Evolutionary conservation across 2,797 vertebrate species (phyloP), one percentile per base, ranked within the genome.

Genomic region (Chiroxiphia lanceolata): DNA sequence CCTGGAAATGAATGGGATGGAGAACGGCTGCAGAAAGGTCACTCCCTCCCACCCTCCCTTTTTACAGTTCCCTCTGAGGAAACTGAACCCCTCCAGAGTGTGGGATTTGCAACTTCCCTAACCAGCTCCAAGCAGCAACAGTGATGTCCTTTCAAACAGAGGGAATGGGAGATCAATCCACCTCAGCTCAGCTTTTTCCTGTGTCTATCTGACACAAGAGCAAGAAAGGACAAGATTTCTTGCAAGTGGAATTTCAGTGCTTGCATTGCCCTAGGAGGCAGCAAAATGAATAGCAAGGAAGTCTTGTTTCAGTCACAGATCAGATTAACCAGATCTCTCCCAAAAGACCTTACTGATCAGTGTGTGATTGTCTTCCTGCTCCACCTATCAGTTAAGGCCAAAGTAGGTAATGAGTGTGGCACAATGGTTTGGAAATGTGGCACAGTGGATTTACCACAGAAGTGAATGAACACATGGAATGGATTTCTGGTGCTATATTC

Each of bases 351-450:
- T 61, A 71, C 50, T 1, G 6, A 40, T 65, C 25, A 68, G 38
- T 15, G 38, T 44, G 56, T 56, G 61, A 89, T 78, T 91, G 54
- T 92, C 91, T 75, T 94, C 89, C 89, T 91, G 89, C n/a, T 86
- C 53, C 82, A 87, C 33, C 65, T 89, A 65, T 69, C 47, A 89
- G 42, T 75, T 96, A 97, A 96, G 83, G 93, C 84, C 4, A 2
- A 93, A 75, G 61, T 54, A 81, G 79, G 59, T 40, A 63, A 93
- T 31, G 90, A 87, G n/a, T 21, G 8, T 72, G 68, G 88, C 93
- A 93, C 75, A 69, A 92, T 25, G n/a, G 38, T 75, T 94, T 85
- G 94, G 77, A 89, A 83, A 87, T 23, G 26, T 48, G 78, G 65
- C 90, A 87, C 31, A 47, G 63, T 2, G 0, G 51, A 60, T 83